Evolutionary conservation across 2,888 invertebrate genomes (phyloP), one percentile per base, ranked within the genome.

Genomic region (Abrostola triplasia): DNA sequence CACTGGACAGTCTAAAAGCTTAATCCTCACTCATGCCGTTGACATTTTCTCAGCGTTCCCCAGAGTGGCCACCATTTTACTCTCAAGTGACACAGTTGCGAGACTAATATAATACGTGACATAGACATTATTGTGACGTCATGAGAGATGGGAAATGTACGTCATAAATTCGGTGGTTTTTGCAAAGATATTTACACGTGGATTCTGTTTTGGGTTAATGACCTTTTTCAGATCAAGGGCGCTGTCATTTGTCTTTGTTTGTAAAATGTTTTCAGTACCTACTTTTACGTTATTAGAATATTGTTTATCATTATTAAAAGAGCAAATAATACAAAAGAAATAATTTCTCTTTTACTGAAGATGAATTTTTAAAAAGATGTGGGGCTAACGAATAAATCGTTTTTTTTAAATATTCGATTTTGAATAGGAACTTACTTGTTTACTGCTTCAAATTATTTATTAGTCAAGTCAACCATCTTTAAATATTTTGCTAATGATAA

Each of bases 21-120:
- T 70, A 73, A 77, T 75, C 68, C 59, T 36, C 49, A 59, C 64
- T 75, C 70, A 61, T 57, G n/a, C 48, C 44, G 62, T 13, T 77
- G 70, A 73, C 70, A 64, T 76, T 77, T 75, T 73, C 64, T 67
- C 59, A 62, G 59, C 66, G 56, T 69, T 58, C 60, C 57, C 68
- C 24, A 48, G 64, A 73, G 68, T 36, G 37, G 11, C n/a, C 52
- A 57, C 58, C 42, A 70, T 72, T 74, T 75, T 67, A 58, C 11
- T 65, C 61, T 58, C 53, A 58, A 62, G 50, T 13, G 48, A 49
- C 48, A 57, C 35, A 48, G 57, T 59, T 59, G 49, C 61, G 36
- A 51, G 58, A 53, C 61, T 71, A 59, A 67, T 71, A 62, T 56
- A 60, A 64, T 70, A 76, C 56, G 70, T 71, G 68, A 55, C 47